Evolutionary conservation across 2,888 invertebrate species (phyloP).

Genomic region (Meghimatium bilineatum): DNA sequence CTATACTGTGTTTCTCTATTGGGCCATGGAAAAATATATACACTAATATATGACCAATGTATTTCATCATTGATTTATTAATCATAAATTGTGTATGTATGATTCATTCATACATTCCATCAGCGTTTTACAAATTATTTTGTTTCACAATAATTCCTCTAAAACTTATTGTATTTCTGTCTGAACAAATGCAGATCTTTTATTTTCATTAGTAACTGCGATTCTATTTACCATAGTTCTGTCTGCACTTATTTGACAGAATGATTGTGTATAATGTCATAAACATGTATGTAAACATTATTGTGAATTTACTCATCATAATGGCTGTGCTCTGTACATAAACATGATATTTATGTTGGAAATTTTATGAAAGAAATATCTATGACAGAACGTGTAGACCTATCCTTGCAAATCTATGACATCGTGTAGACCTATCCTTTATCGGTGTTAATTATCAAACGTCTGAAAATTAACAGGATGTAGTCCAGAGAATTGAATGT

Average conservation of each 20-base stretch:
- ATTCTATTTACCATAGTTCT: not conserved
- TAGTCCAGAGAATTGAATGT: too few species aligned
- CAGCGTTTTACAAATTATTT: not conserved
- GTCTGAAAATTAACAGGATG: too few species aligned
- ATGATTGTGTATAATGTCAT: not conserved
- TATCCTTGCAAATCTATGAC: too few species aligned
- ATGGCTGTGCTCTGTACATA: constrained; percentile 32
- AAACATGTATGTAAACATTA: not conserved
- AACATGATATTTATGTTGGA: not conserved
- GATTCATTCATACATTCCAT: not conserved
- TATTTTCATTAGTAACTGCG: not conserved
- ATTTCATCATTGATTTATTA: not conserved
- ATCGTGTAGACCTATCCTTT: too few species aligned
- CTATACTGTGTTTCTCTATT: too few species aligned
- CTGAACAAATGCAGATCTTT: not conserved
- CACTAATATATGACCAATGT: not conserved
- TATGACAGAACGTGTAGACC: too few species aligned
- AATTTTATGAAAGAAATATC: not conserved
- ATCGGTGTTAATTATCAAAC: too few species aligned
- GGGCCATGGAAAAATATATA: too few species aligned
- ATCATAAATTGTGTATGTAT: not conserved
- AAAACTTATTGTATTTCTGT: not conserved
- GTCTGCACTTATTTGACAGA: not conserved
- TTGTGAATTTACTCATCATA: constrained; percentile 14
- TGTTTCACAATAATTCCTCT: not conserved